A percentile compares a stretch with the other conserved stretches of the same genome.
These are phyloP conservation scores for Aphidius colemani DNA, from an alignment of 2,888 invertebrate genomes.

Conservation along the genomic window DNA sequence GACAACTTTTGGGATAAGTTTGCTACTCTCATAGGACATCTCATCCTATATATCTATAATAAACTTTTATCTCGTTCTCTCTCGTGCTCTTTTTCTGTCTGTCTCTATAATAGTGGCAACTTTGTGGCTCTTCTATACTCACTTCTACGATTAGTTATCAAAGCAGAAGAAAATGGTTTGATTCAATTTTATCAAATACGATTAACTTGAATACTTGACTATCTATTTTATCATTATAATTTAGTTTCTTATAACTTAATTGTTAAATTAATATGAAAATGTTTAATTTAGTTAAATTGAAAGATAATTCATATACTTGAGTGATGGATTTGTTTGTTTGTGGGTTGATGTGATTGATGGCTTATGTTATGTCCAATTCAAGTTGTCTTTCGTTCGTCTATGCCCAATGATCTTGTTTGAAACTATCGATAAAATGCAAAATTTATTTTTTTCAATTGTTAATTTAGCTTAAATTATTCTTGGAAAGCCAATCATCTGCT, in stretches of 20 bases:
- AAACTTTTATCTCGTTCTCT: background rate
- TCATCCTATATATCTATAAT: too few relatives aligned
- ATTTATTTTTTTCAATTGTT: too few relatives aligned
- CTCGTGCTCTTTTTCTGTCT: conserved; percentile 3
- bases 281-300: conserved; percentile 4
- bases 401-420: too few relatives aligned
- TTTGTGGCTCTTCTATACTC: conserved; percentile 17
- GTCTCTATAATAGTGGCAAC: conserved; percentile 17
- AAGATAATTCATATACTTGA: conserved; percentile 3
- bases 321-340: background rate
- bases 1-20: conserved; percentile 5
- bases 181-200: conserved; percentile 20
- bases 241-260: too few relatives aligned
- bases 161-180: conserved; percentile 22
- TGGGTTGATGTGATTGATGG: too few relatives aligned
- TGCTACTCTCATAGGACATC: background rate
- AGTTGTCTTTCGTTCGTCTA: too few relatives aligned
- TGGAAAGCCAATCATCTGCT: too few relatives aligned
- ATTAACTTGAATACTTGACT: conserved; percentile 13
- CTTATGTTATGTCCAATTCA: too few relatives aligned
- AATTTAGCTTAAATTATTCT: too few relatives aligned
- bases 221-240: background rate
- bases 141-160: conserved; percentile 24
- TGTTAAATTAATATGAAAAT: background rate
- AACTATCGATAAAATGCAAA: too few relatives aligned